phyloP scores from a whole-genome alignment of 2,888 invertebrate genomes.

The Macaria notata region DNA sequence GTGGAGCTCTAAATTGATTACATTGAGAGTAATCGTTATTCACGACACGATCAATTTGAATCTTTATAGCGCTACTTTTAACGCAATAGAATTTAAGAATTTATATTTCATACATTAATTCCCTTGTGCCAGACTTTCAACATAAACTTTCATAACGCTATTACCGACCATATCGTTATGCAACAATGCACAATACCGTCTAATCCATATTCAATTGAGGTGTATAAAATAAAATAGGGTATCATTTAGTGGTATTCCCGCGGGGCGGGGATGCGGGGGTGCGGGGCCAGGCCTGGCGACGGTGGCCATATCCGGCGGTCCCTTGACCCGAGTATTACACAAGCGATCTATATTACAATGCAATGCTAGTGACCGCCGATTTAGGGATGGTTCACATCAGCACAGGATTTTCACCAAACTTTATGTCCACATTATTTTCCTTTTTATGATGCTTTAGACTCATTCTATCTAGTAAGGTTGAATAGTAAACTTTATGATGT shows the following conservation, averaged over 20 bases:
- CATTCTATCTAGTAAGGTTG: too few relatives aligned
- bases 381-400: constrained; percentile 11
- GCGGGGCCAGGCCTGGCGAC: constrained; percentile 46
- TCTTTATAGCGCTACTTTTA: too few relatives aligned
- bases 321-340: constrained; percentile 62
- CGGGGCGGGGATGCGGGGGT: constrained; percentile 16
- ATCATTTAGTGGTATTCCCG: constrained; percentile 36
- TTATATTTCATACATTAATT: too few relatives aligned
- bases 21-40: too few relatives aligned
- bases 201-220: constrained; percentile 15
- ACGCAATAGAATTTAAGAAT: too few relatives aligned
- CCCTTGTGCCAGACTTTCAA: not conserved
- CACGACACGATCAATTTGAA: too few relatives aligned
- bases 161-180: constrained; percentile 3
- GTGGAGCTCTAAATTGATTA: too few relatives aligned
- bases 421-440: too few relatives aligned
- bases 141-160: constrained; percentile 7
- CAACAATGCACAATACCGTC: constrained; percentile 7
- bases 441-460: too few relatives aligned
- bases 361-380: constrained; percentile 35
- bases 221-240: constrained; percentile 14
- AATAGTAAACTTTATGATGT: too few relatives aligned
- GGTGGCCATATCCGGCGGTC: constrained; percentile 53
- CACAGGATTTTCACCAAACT: too few relatives aligned
- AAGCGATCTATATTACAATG: constrained; percentile 42